Evolutionary conservation across 2,888 invertebrate genomes (phyloP), one percentile per base, ranked within the genome.

Genomic region (Hermaeophaga mercurialis): DNA sequence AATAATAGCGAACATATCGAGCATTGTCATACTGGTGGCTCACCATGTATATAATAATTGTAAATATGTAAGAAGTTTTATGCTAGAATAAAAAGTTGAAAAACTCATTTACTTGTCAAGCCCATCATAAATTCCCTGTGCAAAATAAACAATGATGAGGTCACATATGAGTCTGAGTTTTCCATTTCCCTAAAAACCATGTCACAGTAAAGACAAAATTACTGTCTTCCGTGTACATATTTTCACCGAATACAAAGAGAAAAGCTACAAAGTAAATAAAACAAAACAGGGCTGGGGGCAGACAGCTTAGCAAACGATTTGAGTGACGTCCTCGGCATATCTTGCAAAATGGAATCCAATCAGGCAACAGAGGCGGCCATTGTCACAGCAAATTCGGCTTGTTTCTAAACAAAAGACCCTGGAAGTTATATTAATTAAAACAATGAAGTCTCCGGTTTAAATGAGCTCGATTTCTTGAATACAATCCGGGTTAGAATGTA

Each of bases 381-480:
- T 45, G 45, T 45, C 33, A 12, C 31, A 45, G 45, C 31, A 45
- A 45, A 45, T 45, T 45, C 19, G 18, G 33, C 33, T 45, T 45
- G 45, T 45, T 31, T 15, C 18, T n/a, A 28, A 31, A 45, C 45
- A 45, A 45, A 45, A 19, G 45, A 17, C 18, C 18, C 45, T 33
- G 33, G 45, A 45, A 45, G 31, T 45, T 45, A 19, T 45, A 45
- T 45, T 45, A 45, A 45, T 45, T 45, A 45, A 45, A 45, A 45
- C 45, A 45, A 45, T 45, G 45, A 45, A 45, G 31, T 45, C 18
- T 28, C 18, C 31, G 45, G 45, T 45, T 45, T 45, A 45, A 45
- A 45, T 45, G 45, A 45, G 33, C 31, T 45, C 45, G 45, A 45
- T 45, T 45, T 33, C 33, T 33, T 45, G 45, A 45, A 45, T 45